Base-by-base conservation (phyloP, 1,140 invertebrate genomes). In the Pectinophora gossypiella region DNA sequence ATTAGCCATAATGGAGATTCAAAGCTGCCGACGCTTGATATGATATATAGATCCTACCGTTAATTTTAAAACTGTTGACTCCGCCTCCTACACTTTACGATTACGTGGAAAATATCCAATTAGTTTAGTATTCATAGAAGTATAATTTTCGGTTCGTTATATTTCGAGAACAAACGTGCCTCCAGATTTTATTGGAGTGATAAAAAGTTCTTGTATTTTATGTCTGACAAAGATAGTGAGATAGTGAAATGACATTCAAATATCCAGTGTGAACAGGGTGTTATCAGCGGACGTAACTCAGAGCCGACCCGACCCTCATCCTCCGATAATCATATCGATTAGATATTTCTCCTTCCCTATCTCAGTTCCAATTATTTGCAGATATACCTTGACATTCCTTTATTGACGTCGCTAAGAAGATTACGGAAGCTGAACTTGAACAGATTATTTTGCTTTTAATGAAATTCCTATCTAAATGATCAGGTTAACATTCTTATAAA, bases 291-390 rank as follows among this genome's bases (percentile, higher is more conserved):
- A 46, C 51, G 62, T 63, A 61, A 69, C 61, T 63, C 59, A 63
- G 52, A 52, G 49, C 49, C 57, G 58, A 63, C 55, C 54, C 58
- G 61, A 58, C 55, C 64, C 54, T 61, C 61, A 51, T 64, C 54
- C 58, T 54, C 48, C 55, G 51, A 67, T 72, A 66, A 69, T 64
- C 51, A 56, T 62, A 68, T 64, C 59, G 66, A 69, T 72, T n/a
- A n/a, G n/a, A n/a, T n/a, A n/a, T 53, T 62, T 59, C 58, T 62
- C 46, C 51, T 59, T 70, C 61, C 62, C 59, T 54, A 32, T 36
- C 51, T 53, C 20, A 32, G 44, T 42, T 50, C 54, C 40, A 16
- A 46, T 54, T 23, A 43, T 48, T 45, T 45, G 19, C 18, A 2
- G 43, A 45, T 5, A 6, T 27, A 27, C 23, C 5, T 27, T 27